Base-by-base conservation (phyloP, 1,140 invertebrate genomes). In the Nasonia vitripennis region DNA sequence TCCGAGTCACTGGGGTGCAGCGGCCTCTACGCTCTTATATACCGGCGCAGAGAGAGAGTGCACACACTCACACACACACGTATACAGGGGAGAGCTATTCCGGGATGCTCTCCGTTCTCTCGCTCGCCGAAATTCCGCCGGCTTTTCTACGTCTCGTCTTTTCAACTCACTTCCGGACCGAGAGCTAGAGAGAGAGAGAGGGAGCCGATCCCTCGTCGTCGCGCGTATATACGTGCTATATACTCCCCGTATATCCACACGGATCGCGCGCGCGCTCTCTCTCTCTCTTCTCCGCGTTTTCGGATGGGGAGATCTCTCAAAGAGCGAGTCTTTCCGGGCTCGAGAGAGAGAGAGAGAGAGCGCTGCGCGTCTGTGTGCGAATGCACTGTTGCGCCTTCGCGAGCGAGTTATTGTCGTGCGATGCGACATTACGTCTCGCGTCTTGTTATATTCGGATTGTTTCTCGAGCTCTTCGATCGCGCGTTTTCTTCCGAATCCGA, bases 61-160 rank as follows among this genome's bases (percentile, higher is more conserved):
- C 55, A 62, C 55, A n/a, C 20, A 17, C 6, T n/a, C 55, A 17
- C 55, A 62, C 55, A 20, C 17, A 62, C 17, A 20, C 0, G 17
- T 20, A 27, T 55, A 20, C 17, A 62, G 20, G 45, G 23, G 45
- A 23, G 37, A 78, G n/a, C 75, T 78, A 48, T 78, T 78, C 37
- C 75, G 34, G 73, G 73, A 45, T 75, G 20, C 68, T 71, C 68
- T 27, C 68, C 55, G 20, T 62, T 55, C 17, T 62, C 55, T 62
- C 27, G 2, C 11, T 10, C 5, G 45, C 68, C 37, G 34, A 68
- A 68, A 68, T 78, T 78, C 37, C 62, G 62, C 62, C 82, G 82
- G 74, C 62, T 75, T 78, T 83, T 83, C 51, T 78, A 48, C 82
- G 71, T 78, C 74, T 78, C 82, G 81, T 74, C 51, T 82, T 74